These are phyloP conservation scores for Papilio machaon DNA, from an alignment of 1,140 invertebrate genomes.

Conservation along the genomic window DNA sequence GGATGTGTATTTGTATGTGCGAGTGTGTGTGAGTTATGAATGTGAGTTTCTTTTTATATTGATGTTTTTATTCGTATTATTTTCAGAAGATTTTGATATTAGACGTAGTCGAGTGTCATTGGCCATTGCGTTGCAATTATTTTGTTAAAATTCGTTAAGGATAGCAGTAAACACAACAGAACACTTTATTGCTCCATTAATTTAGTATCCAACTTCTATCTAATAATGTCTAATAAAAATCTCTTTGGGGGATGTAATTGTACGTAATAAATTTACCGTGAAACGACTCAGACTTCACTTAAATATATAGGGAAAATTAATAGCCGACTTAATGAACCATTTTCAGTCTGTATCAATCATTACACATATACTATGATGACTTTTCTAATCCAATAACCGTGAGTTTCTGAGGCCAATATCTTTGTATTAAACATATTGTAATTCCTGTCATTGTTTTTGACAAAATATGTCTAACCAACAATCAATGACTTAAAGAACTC, in stretches of 20 bases:
- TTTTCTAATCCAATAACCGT: not conserved
- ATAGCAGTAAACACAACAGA: not conserved
- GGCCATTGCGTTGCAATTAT: too few species aligned
- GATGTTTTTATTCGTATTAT: too few species aligned
- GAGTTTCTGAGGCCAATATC: too few species aligned
- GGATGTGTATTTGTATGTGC: too few species aligned
- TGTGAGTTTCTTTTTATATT: too few species aligned
- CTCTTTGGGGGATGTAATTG: constrained; percentile 20
- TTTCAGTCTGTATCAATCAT: not conserved
- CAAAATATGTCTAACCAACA: too few species aligned
- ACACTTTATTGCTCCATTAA: not conserved
- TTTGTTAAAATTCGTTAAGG: not conserved
- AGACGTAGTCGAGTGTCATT: too few species aligned
- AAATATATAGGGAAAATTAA: not conserved
- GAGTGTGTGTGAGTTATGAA: too few species aligned
- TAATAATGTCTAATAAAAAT: constrained; percentile 18
- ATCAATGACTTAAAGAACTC: too few species aligned
- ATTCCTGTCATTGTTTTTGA: too few species aligned
- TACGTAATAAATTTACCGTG: not conserved
- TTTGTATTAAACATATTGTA: too few species aligned
- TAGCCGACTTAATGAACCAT: not conserved
- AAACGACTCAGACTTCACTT: not conserved
- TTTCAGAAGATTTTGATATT: too few species aligned
- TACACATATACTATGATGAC: not conserved
- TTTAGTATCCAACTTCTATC: not conserved